A percentile compares a stretch with the other conserved stretches of the same genome.
Evolutionary conservation across 2,888 invertebrate genomes (phyloP).

Genomic region (Invenusta paracnida): DNA sequence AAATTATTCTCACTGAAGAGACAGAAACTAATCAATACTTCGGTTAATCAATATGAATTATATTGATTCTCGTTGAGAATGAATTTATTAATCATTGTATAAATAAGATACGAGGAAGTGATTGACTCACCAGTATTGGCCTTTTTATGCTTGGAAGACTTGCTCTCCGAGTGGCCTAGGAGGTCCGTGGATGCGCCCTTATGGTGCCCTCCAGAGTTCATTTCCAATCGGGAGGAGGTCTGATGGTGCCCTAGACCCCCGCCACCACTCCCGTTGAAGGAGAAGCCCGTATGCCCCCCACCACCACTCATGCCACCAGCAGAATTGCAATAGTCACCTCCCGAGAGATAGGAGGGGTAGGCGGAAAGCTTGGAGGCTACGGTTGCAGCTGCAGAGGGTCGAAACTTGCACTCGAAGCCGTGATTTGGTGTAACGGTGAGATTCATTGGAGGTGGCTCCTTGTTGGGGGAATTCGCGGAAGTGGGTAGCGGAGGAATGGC

Average conservation of each 20-base stretch:
- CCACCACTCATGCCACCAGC: not conserved
- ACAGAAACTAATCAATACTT: too few species aligned
- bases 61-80: too few species aligned
- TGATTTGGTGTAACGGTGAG: constrained; percentile 1
- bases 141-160: constrained; percentile 17
- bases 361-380: not conserved
- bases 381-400: not conserved
- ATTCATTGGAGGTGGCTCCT: constrained; percentile 15
- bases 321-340: not conserved
- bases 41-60: too few species aligned
- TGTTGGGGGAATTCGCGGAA: not conserved
- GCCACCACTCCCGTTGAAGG: not conserved
- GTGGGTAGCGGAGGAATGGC: not conserved
- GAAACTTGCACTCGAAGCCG: constrained; percentile 9
- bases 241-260: not conserved
- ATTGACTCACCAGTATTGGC: constrained; percentile 30
- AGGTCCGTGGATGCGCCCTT: not conserved
- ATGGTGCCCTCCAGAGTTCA: not conserved
- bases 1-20: too few species aligned
- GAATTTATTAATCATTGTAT: too few species aligned
- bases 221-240: not conserved
- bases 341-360: not conserved
- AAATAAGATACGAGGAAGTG: too few species aligned
- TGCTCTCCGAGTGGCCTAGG: not conserved
- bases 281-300: not conserved